phyloP scores from a whole-genome alignment of 2,113 vertebrate species.

The Melanostigma gelatinosum region DNA sequence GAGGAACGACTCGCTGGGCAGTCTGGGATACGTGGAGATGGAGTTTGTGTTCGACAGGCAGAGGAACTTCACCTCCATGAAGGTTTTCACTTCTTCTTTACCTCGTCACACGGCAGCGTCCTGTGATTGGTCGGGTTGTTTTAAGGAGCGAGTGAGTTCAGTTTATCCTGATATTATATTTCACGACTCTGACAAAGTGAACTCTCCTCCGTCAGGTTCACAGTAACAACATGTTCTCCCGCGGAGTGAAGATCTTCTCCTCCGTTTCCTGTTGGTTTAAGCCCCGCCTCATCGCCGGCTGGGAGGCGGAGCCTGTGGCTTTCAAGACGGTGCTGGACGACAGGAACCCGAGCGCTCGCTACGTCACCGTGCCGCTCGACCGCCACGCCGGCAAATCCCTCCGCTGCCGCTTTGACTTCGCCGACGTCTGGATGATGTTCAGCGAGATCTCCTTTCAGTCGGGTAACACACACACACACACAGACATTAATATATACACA shows the following conservation, averaged over 20 bases:
- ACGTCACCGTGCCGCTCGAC: slow-evolving; percentile 88
- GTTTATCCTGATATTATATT: too few relatives aligned
- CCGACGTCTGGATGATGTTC: slow-evolving; percentile 93
- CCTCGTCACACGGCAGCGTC: background rate
- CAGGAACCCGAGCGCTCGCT: slow-evolving; percentile 91
- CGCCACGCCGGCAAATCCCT: slow-evolving; percentile 84
- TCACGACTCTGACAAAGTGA: too few relatives aligned
- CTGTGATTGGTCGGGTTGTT: too few relatives aligned
- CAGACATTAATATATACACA: background rate
- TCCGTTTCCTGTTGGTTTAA: slow-evolving; percentile 89
- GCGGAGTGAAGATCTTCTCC: slow-evolving; percentile 92
- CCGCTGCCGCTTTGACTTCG: slow-evolving; percentile 89
- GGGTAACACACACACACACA: slow-evolving; percentile 67
- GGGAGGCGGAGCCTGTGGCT: slow-evolving; percentile 84
- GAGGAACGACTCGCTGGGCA: slow-evolving; percentile 83
- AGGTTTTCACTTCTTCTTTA: slow-evolving; percentile 69
- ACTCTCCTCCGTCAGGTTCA: slow-evolving; percentile 83
- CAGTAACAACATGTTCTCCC: slow-evolving; percentile 93
- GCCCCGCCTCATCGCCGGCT: slow-evolving; percentile 80
- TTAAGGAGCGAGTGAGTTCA: too few relatives aligned
- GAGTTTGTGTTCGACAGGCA: slow-evolving; percentile 86
- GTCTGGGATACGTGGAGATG: slow-evolving; percentile 82
- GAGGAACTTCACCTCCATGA: slow-evolving; percentile 89
- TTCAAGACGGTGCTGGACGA: slow-evolving; percentile 89
- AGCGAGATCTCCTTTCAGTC: slow-evolving; percentile 94